A percentile compares a stretch with the other conserved stretches of the same genome.
Conservation (phyloP, 1,140 invertebrate species). For the Drosophila kanapiae region DNA sequence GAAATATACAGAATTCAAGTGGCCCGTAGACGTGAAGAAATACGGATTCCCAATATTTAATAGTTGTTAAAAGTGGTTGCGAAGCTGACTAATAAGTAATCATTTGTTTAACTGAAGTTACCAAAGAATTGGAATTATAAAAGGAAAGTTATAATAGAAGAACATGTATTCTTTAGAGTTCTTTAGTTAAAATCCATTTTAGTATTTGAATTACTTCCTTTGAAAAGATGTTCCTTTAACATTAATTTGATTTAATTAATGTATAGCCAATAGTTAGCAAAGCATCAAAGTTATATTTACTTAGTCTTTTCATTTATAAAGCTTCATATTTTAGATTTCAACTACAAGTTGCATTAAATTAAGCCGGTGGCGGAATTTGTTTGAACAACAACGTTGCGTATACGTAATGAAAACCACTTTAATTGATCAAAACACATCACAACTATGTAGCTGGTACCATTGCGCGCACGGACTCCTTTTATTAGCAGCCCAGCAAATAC, state of each 20-base stretch:
- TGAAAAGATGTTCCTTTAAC: background rate
- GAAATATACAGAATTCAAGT: constrained; percentile 16
- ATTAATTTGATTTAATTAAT: background rate
- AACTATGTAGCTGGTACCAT: constrained; percentile 13
- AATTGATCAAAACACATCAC: constrained; percentile 21
- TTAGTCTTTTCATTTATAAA: too few species aligned
- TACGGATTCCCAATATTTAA: background rate
- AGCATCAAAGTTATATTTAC: too few species aligned
- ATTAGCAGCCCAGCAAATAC: constrained; percentile 38
- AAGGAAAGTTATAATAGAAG: too few species aligned
- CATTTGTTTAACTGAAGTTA: background rate
- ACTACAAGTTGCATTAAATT: constrained; percentile 18
- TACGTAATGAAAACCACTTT: constrained; percentile 31
- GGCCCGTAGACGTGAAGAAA: background rate
- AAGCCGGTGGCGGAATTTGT: constrained; percentile 6
- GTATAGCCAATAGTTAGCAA: background rate
- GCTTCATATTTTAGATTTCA: background rate
- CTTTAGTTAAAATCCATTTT: too few species aligned
- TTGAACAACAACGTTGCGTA: constrained; percentile 14
- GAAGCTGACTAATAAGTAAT: too few species aligned
- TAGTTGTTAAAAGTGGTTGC: background rate
- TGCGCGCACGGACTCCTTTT: constrained; percentile 20
- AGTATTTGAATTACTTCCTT: too few species aligned
- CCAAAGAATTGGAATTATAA: background rate
- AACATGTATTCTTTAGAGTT: too few species aligned